phyloP scores from a whole-genome alignment of 2,888 invertebrate genomes.

The Penaeus monodon region DNA sequence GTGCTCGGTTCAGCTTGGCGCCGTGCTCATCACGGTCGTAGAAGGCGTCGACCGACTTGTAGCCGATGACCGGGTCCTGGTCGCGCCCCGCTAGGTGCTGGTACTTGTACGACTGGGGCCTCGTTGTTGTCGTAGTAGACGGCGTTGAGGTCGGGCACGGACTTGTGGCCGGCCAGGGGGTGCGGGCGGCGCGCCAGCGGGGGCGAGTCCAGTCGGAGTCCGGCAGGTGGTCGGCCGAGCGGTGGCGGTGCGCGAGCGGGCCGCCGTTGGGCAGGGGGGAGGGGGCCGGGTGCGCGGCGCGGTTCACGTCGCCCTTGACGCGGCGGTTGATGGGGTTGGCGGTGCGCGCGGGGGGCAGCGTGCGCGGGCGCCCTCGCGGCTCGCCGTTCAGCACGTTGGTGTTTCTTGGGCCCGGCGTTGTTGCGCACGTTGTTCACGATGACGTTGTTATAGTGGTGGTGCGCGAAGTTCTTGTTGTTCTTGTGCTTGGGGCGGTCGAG shows the following conservation, averaged over 20 bases:
- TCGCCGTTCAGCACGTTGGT: conserved; percentile 20
- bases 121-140: conserved; percentile 28
- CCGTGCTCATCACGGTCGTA: conserved; percentile 18
- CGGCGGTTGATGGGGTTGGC: conserved; percentile 49
- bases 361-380: conserved; percentile 14
- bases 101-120: not conserved
- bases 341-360: conserved; percentile 40
- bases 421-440: conserved; percentile 35
- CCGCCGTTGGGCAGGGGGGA: conserved; percentile 23
- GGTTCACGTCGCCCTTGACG: conserved; percentile 40
- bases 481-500: conserved; percentile 50
- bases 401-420: conserved; percentile 13
- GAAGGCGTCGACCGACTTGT: conserved; percentile 41
- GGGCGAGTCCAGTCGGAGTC: conserved; percentile 40
- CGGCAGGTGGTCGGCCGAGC: conserved; percentile 20
- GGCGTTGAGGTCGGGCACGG: conserved; percentile 49
- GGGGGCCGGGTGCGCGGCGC: conserved; percentile 6
- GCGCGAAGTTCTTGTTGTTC: conserved; percentile 16
- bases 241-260: conserved; percentile 24
- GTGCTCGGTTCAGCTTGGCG: not conserved
- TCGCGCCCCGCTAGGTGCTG: not conserved
- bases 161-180: conserved; percentile 44
- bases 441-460: conserved; percentile 36
- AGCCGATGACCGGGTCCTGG: not conserved
- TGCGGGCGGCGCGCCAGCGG: conserved; percentile 10